Base-by-base conservation (phyloP, 1,140 invertebrate species). In the Latrodectus geometricus region DNA sequence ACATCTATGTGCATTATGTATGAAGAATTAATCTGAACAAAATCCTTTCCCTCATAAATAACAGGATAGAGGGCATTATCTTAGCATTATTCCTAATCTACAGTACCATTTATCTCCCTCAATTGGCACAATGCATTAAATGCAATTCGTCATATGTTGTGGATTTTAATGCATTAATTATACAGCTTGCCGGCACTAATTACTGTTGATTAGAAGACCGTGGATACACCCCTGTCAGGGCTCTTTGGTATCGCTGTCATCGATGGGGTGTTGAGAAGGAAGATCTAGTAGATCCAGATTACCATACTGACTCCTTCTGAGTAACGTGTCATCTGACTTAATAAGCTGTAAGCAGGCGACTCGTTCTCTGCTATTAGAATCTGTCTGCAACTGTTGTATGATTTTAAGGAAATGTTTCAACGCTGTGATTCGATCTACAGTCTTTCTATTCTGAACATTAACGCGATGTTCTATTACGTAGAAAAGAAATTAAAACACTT, bases 151-250 rank as follows among this genome's bases (percentile, higher is more conserved):
- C 77, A 68, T 49, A 61, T 66, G 66, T 48, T 79, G 68, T 50
- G 20, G 49, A 68, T 20, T 79, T 48, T 68, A 79, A 79, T 79
- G 77, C 68, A 79, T 79, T 79, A 79, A 79, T 79, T 79, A 79
- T 79, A 61, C 77, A 79, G 77, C 56, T 79, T 79, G 56, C 65
- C 35, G 65, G 15, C 21, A 48, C 61, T 79, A 79, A 79, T 79
- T 61, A 35, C 65, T 61, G 35, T 56, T 79, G 77, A 79, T 79
- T 79, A 69, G 54, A 17, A 66, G 61, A 49, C 65, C 17, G 48
- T 35, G 12, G 15, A 79, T 61, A 15, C 35, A 35, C 69, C 20
- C 35, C 77, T 79, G 77, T 79, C 77, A 79, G 35, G 9, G 35
- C 35, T 20, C 61, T 21, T 56, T 56, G 48, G 49, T 50, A 50